These are phyloP conservation scores for Sphaerophoria rueppellii DNA, from an alignment of 2,888 invertebrate species.

Conservation along the genomic window DNA sequence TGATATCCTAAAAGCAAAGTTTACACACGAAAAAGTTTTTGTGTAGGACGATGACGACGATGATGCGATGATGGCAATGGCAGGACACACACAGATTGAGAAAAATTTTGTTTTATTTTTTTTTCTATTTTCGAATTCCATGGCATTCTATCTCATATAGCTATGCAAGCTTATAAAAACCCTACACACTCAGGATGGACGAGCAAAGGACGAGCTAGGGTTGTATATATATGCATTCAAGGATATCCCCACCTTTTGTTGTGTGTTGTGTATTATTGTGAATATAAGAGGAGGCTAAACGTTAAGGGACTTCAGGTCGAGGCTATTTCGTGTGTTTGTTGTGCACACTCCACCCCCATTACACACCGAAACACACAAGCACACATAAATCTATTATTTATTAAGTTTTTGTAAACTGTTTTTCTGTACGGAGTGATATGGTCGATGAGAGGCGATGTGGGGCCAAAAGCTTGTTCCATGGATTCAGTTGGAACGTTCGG, in stretches of 20 bases:
- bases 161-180: constrained; percentile 3
- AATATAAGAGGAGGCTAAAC: constrained; percentile 42
- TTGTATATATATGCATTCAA: constrained; percentile 40
- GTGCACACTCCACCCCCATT: not conserved
- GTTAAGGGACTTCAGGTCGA: constrained; percentile 69
- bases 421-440: constrained; percentile 6
- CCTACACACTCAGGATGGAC: too few relatives aligned
- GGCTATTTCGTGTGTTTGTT: constrained; percentile 51
- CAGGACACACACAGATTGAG: constrained; percentile 57
- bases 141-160: not conserved
- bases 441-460: not conserved
- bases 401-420: constrained; percentile 62
- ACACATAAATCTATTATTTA: constrained; percentile 62
- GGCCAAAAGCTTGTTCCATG: not conserved
- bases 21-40: constrained; percentile 57
- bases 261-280: constrained; percentile 16
- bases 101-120: constrained; percentile 18
- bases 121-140: constrained; percentile 9
- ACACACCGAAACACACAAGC: constrained; percentile 36
- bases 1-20: constrained; percentile 54
- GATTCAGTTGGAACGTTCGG: constrained; percentile 16
- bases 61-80: constrained; percentile 45
- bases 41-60: constrained; percentile 37
- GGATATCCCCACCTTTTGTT: constrained; percentile 48
- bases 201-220: not conserved